These are phyloP conservation scores for Xestia rhomboidea DNA, from an alignment of 2,888 invertebrate species.

Conservation along the genomic window DNA sequence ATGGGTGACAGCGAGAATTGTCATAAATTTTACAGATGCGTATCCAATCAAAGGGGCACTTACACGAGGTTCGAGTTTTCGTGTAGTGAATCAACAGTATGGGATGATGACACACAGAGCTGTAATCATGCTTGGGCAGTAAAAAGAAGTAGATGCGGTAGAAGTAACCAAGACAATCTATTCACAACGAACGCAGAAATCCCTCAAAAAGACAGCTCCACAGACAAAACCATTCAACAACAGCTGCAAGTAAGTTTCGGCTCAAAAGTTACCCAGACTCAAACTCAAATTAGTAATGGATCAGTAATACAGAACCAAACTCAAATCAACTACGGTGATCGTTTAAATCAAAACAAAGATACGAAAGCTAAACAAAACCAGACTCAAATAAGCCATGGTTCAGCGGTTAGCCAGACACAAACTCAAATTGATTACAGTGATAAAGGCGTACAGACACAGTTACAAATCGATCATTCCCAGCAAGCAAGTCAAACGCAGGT, in stretches of 20 bases:
- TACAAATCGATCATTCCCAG: constrained; percentile 78
- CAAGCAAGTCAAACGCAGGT: constrained; percentile 76
- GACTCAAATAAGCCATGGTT: constrained; percentile 74
- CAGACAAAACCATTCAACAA: constrained; percentile 67
- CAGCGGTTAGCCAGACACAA: constrained; percentile 77
- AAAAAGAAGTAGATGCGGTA: constrained; percentile 82
- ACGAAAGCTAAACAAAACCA: constrained; percentile 73
- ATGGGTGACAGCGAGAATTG: constrained; percentile 93
- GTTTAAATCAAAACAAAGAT: constrained; percentile 55
- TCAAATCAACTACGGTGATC: constrained; percentile 75
- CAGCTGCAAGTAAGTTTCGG: constrained; percentile 77
- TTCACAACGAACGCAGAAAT: constrained; percentile 20
- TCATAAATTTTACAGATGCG: constrained; percentile 95
- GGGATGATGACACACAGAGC: constrained; percentile 93
- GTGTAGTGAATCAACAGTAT: constrained; percentile 94
- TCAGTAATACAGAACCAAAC: constrained; percentile 76
- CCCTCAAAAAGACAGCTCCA: constrained; percentile 41
- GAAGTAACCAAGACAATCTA: constrained; percentile 64
- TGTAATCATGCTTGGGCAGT: constrained; percentile 94
- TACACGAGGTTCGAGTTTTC: constrained; percentile 93
- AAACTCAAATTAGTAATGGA: constrained; percentile 76
- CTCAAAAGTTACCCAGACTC: constrained; percentile 73
- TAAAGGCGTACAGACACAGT: constrained; percentile 76
- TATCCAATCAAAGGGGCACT: constrained; percentile 91
- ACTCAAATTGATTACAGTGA: constrained; percentile 76